A percentile compares a stretch with the other conserved stretches of the same genome.
These are phyloP conservation scores for Bovichtus diacanthus DNA, from an alignment of 2,797 vertebrate genomes.

Conservation along the genomic window DNA sequence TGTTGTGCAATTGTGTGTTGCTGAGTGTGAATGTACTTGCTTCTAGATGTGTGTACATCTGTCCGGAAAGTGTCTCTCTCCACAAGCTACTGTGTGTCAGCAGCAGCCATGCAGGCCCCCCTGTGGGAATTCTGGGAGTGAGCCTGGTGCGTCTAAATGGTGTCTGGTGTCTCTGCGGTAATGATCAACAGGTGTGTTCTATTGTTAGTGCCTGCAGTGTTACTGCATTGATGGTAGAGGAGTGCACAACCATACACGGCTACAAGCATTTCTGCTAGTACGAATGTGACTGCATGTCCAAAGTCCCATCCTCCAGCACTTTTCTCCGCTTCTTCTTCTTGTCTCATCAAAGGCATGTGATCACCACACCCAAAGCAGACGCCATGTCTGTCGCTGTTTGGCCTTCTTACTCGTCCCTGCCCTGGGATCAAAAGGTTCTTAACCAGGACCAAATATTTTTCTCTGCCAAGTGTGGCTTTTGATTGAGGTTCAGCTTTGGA, in stretches of 20 bases:
- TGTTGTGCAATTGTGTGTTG: conserved; percentile 10
- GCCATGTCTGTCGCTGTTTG: conserved; percentile 41
- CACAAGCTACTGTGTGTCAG: conserved; percentile 65
- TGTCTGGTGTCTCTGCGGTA: conserved; percentile 77
- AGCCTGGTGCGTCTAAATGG: conserved; percentile 67
- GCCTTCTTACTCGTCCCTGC: conserved; percentile 45
- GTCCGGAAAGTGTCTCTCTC: conserved; percentile 69
- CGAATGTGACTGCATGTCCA: conserved; percentile 25
- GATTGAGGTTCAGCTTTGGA: conserved; percentile 52
- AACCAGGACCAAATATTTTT: conserved; percentile 39
- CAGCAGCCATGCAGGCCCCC: conserved; percentile 48
- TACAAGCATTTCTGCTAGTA: conserved; percentile 49
- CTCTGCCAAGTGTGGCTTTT: conserved; percentile 41
- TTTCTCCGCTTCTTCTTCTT: conserved; percentile 25
- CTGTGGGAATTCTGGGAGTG: conserved; percentile 55
- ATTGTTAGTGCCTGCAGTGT: conserved; percentile 74
- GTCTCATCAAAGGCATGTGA: conserved; percentile 47
- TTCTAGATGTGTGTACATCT: conserved; percentile 56
- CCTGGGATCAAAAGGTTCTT: conserved; percentile 46
- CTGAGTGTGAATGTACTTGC: neutral
- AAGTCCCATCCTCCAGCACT: conserved; percentile 43
- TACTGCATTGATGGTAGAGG: conserved; percentile 44
- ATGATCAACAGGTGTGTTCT: conserved; percentile 83
- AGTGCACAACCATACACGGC: conserved; percentile 65
- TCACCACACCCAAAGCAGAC: conserved; percentile 39